phyloP scores from a whole-genome alignment of 2,888 invertebrate genomes.

The Tridacna crocea region DNA sequence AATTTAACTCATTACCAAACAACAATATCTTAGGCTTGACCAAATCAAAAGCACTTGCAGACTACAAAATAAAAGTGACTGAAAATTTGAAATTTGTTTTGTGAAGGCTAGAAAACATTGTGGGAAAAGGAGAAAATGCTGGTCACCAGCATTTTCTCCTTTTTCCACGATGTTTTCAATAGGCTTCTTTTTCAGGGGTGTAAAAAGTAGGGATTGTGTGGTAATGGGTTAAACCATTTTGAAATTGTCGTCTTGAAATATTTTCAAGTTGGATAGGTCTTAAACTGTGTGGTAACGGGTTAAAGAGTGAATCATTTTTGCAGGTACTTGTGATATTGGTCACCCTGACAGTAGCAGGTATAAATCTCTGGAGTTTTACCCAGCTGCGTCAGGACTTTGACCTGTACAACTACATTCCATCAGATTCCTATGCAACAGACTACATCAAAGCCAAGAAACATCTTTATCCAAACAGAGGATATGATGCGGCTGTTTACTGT shows the following conservation, averaged over 20 bases:
- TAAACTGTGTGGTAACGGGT: neutral
- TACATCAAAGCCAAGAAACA: constrained; percentile 65
- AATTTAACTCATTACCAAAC: too few species aligned
- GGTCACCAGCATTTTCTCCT: neutral
- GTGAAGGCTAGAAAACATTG: neutral
- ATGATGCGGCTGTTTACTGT: constrained; percentile 73
- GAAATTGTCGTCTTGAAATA: neutral
- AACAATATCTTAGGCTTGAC: too few species aligned
- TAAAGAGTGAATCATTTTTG: neutral
- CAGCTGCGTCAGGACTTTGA: constrained; percentile 91
- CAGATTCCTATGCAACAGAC: constrained; percentile 87
- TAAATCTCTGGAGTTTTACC: constrained; percentile 88
- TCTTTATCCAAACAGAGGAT: constrained; percentile 69
- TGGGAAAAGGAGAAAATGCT: neutral
- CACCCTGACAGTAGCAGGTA: constrained; percentile 87
- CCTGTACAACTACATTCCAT: constrained; percentile 91
- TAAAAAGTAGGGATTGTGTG: too few species aligned
- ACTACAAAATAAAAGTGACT: too few species aligned
- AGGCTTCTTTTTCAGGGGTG: too few species aligned
- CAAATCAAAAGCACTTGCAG: too few species aligned
- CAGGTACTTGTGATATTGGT: constrained; percentile 87
- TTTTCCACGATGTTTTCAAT: too few species aligned
- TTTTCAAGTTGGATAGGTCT: neutral
- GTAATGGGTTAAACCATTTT: neutral
- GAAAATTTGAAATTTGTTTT: too few species aligned